These are phyloP conservation scores for Cheilosia variabilis DNA, from an alignment of 2,888 invertebrate species.

Conservation along the genomic window DNA sequence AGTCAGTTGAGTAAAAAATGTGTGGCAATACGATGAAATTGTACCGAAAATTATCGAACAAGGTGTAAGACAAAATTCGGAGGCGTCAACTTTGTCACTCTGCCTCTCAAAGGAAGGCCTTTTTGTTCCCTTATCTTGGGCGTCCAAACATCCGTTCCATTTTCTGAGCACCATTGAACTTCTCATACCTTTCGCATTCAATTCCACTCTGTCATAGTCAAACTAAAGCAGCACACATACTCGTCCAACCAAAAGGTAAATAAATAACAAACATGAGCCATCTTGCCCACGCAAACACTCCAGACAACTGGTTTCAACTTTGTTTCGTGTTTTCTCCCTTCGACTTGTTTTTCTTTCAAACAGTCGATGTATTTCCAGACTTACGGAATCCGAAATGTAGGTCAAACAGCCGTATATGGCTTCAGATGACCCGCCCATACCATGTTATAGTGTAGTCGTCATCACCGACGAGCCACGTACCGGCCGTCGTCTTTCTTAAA, in stretches of 20 bases:
- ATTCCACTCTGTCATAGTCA: background rate
- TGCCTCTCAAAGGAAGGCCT: no score
- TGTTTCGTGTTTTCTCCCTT: slow-evolving; percentile 5
- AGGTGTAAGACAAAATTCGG: no score
- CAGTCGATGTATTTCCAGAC: slow-evolving; percentile 27
- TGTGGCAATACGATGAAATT: no score
- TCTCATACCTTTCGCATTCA: background rate
- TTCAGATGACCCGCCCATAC: slow-evolving; percentile 64
- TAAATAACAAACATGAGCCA: background rate
- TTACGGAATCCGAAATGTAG: slow-evolving; percentile 51
- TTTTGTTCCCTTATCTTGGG: no score
- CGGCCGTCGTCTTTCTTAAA: background rate
- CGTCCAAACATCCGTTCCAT: no score
- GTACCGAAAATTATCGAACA: no score
- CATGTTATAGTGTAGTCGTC: background rate
- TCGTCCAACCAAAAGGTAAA: background rate
- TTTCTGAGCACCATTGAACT: no score
- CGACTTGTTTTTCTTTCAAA: slow-evolving; percentile 22
- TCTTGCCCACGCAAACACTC: slow-evolving; percentile 23
- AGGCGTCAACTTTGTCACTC: no score
- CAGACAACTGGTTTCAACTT: slow-evolving; percentile 45
- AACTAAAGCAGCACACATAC: background rate
- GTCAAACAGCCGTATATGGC: slow-evolving; percentile 64
- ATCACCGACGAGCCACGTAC: slow-evolving; percentile 17
- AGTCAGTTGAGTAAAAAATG: no score